Evolutionary conservation across 2,113 vertebrate genomes (phyloP), one percentile per base, ranked within the genome.

Genomic region (Gobio gobio): DNA sequence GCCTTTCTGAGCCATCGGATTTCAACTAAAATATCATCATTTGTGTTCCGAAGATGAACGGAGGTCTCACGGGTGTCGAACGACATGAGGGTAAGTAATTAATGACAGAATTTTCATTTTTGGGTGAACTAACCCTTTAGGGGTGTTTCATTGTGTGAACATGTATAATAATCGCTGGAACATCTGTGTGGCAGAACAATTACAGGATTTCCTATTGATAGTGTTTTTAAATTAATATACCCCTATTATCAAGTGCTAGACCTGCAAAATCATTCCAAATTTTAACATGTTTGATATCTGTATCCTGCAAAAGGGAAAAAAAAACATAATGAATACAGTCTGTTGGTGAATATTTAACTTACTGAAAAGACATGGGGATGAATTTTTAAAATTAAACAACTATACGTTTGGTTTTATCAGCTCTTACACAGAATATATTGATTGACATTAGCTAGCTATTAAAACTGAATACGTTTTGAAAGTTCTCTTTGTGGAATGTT

Each of bases 291-390:
- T 70, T 70, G 33, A 40, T 40, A 68, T 70, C 33, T 70, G 14
- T 36, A 79, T 1, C 10, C 33, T 59, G 29, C 29, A 77, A 24
- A 79, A 26, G 7, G 24, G 9, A 20, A 33, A 66, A 45, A 66
- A 2, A 5, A 5, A 33, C 43, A 49, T 7, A 10, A 64, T 2
- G 20, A 33, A 81, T 51, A 12, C 24, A 47, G 18, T n/a, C 8
- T 29, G 59, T 33, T 18, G 12, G 47, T 81, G 10, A 80, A 81
- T n/a, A 4, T 51, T 81, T 68, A 81, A 81, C 58, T 26, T 51
- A 24, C 5, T 9, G 40, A 81, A 66, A 13, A 80, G 18, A 78
- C 10, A 14, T 36, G 10, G 29, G 4, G 29, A 78, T 36, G 4
- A 4, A 36, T 3, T 47, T 73, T 54, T 5, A 29, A 5, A 6